These are phyloP conservation scores for Tragelaphus buxtoni DNA, from an alignment of 2,113 vertebrate species.

Conservation along the genomic window DNA sequence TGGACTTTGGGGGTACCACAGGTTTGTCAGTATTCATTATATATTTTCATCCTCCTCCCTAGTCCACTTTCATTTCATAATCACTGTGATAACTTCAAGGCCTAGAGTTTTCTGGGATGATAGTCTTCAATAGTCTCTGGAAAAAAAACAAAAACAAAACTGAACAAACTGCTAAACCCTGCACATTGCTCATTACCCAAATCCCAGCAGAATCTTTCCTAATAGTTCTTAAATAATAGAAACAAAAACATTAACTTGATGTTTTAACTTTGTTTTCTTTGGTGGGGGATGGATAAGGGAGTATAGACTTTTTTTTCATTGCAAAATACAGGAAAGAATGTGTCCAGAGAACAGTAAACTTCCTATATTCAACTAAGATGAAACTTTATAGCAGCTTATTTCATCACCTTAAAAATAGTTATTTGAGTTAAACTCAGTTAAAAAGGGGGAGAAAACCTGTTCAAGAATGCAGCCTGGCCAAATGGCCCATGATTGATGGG, in stretches of 20 bases:
- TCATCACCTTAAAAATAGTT: constrained; percentile 70
- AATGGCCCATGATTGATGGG: constrained; percentile 76
- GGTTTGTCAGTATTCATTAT: not conserved
- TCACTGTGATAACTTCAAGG: not conserved
- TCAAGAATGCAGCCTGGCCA: constrained; percentile 75
- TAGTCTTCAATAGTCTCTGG: not conserved
- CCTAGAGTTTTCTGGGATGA: not conserved
- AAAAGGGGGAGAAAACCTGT: constrained; percentile 53
- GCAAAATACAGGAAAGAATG: not conserved
- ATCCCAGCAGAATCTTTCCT: not conserved
- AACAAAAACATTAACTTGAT: not conserved
- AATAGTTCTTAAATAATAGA: not conserved
- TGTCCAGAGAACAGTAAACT: constrained; percentile 60
- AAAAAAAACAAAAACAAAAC: not conserved
- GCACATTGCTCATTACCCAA: not conserved
- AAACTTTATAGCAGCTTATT: constrained; percentile 72
- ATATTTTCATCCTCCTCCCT: not conserved
- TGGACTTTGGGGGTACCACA: not conserved
- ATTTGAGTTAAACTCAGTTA: constrained; percentile 64
- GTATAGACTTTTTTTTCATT: constrained; percentile 13
- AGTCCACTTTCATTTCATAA: not conserved
- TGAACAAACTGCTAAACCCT: not conserved
- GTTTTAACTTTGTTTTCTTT: constrained; percentile 37
- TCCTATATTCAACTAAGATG: constrained; percentile 52
- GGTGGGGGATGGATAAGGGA: not conserved